These are phyloP conservation scores for Etheostoma cragini DNA, from an alignment of 2,113 vertebrate genomes.

Conservation along the genomic window DNA sequence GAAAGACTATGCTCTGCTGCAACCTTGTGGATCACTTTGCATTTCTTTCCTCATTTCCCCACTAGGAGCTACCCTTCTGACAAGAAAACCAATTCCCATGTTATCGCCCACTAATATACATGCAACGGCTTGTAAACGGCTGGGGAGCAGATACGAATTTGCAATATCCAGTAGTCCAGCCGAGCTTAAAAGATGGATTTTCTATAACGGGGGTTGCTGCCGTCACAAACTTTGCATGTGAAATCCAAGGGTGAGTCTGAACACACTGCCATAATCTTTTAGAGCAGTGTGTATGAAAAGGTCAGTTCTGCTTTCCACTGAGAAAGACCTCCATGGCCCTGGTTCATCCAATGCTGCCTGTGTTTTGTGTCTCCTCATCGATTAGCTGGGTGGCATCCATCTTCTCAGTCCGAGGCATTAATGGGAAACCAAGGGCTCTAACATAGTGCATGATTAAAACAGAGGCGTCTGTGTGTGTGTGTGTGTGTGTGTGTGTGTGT, in stretches of 20 bases:
- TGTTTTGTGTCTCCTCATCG: conserved; percentile 40
- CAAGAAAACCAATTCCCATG: conserved; percentile 65
- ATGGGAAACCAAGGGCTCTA: conserved; percentile 31
- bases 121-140: conserved; percentile 65
- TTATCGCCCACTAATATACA: conserved; percentile 68
- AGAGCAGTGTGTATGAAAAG: conserved; percentile 72
- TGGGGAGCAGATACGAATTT: conserved; percentile 47
- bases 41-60: conserved; percentile 65
- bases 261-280: conserved; percentile 58
- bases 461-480: background rate
- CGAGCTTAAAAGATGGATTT: conserved; percentile 51
- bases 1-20: conserved; percentile 37
- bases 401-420: conserved; percentile 35
- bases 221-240: conserved; percentile 52
- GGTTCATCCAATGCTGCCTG: conserved; percentile 36
- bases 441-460: conserved; percentile 31
- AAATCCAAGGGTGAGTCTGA: conserved; percentile 52
- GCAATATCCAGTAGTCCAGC: conserved; percentile 46
- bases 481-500: too few relatives aligned
- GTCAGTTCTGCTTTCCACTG: conserved; percentile 54
- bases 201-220: conserved; percentile 16
- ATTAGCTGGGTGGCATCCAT: conserved; percentile 52
- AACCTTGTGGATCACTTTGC: conserved; percentile 55
- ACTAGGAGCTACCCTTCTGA: conserved; percentile 57
- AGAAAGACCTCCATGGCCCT: conserved; percentile 34